phyloP scores from a whole-genome alignment of 2,797 vertebrate species.

The Numenius phaeopus region DNA sequence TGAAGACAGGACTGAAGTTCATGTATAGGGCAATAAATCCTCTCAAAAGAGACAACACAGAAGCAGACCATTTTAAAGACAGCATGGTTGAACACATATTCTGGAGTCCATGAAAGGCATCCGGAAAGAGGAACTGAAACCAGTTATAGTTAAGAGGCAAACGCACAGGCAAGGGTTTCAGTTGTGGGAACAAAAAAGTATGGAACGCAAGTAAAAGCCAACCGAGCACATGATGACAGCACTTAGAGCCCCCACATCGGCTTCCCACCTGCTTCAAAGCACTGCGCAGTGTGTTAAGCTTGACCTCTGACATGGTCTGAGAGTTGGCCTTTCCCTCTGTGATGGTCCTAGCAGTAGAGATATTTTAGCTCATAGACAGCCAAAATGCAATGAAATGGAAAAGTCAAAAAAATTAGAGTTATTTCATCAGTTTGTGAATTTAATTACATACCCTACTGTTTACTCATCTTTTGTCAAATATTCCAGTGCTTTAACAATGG shows the following conservation, averaged over 20 bases:
- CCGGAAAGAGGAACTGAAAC: not conserved
- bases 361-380: not conserved
- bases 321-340: not conserved
- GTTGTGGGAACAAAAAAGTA: not conserved
- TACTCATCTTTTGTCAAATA: not conserved
- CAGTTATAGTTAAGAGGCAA: not conserved
- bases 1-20: not conserved
- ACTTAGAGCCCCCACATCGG: not conserved
- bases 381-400: not conserved
- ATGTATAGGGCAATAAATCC: not conserved
- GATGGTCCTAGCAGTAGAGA: not conserved
- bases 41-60: not conserved
- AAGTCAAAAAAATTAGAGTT: not conserved
- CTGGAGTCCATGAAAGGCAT: not conserved
- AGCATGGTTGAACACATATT: not conserved
- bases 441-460: not conserved
- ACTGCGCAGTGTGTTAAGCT: not conserved
- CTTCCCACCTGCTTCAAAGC: slow-evolving; percentile 36
- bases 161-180: not conserved
- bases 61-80: not conserved
- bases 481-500: not conserved
- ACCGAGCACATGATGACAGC: not conserved
- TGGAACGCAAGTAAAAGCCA: not conserved
- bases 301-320: slow-evolving; percentile 38
- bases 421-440: not conserved